phyloP scores from a whole-genome alignment of 2,113 vertebrate genomes.

The Colaptes auratus region DNA sequence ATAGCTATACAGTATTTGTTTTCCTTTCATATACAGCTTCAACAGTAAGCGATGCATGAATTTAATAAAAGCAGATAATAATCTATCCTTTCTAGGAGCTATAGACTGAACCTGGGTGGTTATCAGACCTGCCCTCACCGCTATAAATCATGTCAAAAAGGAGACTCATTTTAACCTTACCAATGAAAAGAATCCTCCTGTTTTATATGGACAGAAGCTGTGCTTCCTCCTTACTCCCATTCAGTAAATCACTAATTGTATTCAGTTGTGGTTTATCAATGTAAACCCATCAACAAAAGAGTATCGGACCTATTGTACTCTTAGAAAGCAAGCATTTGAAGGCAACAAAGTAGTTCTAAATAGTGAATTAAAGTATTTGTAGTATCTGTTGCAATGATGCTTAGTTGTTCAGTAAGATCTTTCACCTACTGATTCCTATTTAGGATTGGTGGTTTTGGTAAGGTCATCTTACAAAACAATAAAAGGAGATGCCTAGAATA shows the following conservation, averaged over 20 bases:
- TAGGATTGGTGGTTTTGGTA: not conserved
- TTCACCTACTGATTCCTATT: not conserved
- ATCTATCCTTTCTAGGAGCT: conserved; percentile 52
- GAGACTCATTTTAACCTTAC: conserved; percentile 1
- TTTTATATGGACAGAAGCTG: not conserved
- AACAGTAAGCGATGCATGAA: conserved; percentile 55
- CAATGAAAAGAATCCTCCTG: not conserved
- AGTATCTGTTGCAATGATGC: not conserved
- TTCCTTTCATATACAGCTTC: conserved; percentile 62
- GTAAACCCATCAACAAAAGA: not conserved
- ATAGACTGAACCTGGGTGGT: conserved; percentile 35
- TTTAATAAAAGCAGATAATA: conserved; percentile 72
- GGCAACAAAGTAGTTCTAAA: not conserved
- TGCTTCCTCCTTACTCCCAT: not conserved
- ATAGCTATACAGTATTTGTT: conserved; percentile 57
- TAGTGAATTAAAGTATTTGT: not conserved
- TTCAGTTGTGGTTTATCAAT: not conserved
- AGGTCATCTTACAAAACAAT: conserved; percentile 17
- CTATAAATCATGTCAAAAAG: conserved; percentile 68
- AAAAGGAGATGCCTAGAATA: conserved; percentile 12
- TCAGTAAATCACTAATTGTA: not conserved
- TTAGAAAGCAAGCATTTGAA: conserved; percentile 11
- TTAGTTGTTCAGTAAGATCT: not conserved
- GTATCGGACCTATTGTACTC: not conserved
- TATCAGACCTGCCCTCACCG: conserved; percentile 32